phyloP scores from a whole-genome alignment of 2,797 vertebrate species.

The Diplodus puntazzo region DNA sequence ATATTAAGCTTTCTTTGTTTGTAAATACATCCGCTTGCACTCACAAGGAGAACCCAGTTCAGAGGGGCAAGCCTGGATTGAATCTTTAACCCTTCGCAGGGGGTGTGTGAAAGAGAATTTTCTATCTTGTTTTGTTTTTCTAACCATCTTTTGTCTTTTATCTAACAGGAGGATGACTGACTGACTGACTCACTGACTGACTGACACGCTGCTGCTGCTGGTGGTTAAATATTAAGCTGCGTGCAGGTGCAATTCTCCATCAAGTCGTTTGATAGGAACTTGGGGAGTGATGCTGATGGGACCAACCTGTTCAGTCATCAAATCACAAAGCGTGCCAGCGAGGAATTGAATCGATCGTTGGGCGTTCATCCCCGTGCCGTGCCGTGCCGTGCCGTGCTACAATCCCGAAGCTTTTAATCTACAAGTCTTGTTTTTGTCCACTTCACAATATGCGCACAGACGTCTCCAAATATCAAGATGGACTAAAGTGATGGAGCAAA shows the following conservation, averaged over 20 bases:
- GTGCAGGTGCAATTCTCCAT: slow-evolving; percentile 63
- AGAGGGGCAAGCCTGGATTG: slow-evolving; percentile 61
- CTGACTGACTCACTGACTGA: background rate
- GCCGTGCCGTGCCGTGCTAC: slow-evolving; percentile 25
- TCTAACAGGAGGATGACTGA: slow-evolving; percentile 33
- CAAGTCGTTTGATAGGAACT: slow-evolving; percentile 61
- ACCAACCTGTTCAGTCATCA: slow-evolving; percentile 69
- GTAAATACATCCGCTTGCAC: slow-evolving; percentile 82
- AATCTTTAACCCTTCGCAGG: slow-evolving; percentile 70
- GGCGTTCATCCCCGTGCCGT: slow-evolving; percentile 38
- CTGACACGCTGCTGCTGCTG: slow-evolving; percentile 33
- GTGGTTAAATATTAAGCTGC: slow-evolving; percentile 45
- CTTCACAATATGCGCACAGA: slow-evolving; percentile 40
- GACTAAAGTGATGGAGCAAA: slow-evolving; percentile 49
- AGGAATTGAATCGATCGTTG: slow-evolving; percentile 37
- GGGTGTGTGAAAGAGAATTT: slow-evolving; percentile 37
- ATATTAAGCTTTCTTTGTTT: slow-evolving; percentile 83
- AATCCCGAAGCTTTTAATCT: slow-evolving; percentile 24
- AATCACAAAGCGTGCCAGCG: slow-evolving; percentile 49
- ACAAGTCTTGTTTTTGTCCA: slow-evolving; percentile 48
- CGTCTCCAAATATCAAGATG: slow-evolving; percentile 14
- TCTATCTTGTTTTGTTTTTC: background rate
- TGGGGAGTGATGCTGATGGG: slow-evolving; percentile 61
- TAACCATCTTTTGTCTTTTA: slow-evolving; percentile 44
- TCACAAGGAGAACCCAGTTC: slow-evolving; percentile 77